These are phyloP conservation scores for Pachycephus smyrnensis DNA, from an alignment of 2,888 invertebrate species.

Conservation along the genomic window DNA sequence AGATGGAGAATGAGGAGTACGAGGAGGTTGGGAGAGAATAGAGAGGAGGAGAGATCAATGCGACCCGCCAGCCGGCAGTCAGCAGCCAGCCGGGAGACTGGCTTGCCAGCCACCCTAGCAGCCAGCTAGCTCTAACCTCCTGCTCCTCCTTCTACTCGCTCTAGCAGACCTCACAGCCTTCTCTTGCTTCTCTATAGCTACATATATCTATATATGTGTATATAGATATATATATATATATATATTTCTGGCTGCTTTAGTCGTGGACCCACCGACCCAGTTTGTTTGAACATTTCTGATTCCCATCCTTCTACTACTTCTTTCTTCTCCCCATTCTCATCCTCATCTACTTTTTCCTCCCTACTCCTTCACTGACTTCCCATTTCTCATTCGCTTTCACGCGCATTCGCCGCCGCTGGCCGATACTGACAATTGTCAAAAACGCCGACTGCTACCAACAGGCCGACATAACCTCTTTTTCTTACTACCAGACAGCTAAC, in stretches of 20 bases:
- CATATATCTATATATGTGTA: background rate
- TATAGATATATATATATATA: background rate
- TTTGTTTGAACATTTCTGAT: constrained; percentile 18
- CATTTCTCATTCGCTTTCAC: constrained; percentile 6
- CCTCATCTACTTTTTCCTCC: background rate
- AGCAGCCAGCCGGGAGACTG: constrained; percentile 38
- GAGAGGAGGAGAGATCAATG: constrained; percentile 42
- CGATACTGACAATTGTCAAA: background rate
- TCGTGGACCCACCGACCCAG: constrained; percentile 24
- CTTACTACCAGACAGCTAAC: background rate
- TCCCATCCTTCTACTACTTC: constrained; percentile 20
- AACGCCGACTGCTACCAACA: background rate
- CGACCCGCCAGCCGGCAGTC: constrained; percentile 35
- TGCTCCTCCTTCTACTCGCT: constrained; percentile 12
- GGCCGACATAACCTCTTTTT: background rate
- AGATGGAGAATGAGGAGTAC: constrained; percentile 16
- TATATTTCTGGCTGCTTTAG: background rate
- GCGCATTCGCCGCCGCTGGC: background rate
- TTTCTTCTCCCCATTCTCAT: background rate
- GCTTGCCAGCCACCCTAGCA: constrained; percentile 12
- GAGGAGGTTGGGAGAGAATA: constrained; percentile 24
- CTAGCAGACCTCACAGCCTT: background rate
- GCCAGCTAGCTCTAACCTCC: constrained; percentile 8
- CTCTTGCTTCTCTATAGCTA: background rate
- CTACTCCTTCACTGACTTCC: background rate